Percentiles rank a stretch among this genome's conserved stretches.
Evolutionary conservation across 2,797 vertebrate species (phyloP).

Genomic region (Molothrus ater): DNA sequence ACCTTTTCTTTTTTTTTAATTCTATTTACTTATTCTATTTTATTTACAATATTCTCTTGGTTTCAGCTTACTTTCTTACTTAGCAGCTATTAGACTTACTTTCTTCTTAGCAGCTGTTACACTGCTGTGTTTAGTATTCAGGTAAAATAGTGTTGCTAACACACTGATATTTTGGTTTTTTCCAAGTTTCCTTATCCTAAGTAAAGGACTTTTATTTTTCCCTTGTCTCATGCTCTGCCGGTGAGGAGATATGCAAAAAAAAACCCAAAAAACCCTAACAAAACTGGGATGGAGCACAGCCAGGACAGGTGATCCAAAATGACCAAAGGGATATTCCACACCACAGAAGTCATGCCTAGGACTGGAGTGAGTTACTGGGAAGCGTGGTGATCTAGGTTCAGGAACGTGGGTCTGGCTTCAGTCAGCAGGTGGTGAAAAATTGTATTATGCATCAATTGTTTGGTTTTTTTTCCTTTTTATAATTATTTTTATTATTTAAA

Average conservation of each 20-base stretch:
- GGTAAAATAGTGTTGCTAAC: not conserved
- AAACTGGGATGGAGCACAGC: not conserved
- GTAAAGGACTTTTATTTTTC: not conserved
- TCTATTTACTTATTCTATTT: not conserved
- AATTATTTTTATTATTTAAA: not conserved
- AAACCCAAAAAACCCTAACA: not conserved
- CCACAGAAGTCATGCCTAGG: not conserved
- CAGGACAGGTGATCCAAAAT: not conserved
- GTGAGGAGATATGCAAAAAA: not conserved
- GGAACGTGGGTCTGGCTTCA: rapidly evolving
- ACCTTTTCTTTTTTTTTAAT: not conserved
- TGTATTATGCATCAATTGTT: not conserved
- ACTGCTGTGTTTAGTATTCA: not conserved
- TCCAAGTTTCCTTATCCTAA: not conserved
- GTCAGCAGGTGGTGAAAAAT: not conserved
- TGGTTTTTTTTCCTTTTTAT: not conserved
- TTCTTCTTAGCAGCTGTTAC: not conserved
- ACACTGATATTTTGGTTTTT: not conserved
- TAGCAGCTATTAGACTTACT: not conserved
- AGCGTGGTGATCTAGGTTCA: rapidly evolving
- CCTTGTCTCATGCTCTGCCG: not conserved
- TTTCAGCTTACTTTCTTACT: not conserved
- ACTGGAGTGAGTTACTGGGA: not conserved
- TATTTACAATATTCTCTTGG: not conserved
- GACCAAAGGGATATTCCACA: not conserved